Conservation (phyloP, 2,113 vertebrate species). For the Hippocampus barbouri region DNA sequence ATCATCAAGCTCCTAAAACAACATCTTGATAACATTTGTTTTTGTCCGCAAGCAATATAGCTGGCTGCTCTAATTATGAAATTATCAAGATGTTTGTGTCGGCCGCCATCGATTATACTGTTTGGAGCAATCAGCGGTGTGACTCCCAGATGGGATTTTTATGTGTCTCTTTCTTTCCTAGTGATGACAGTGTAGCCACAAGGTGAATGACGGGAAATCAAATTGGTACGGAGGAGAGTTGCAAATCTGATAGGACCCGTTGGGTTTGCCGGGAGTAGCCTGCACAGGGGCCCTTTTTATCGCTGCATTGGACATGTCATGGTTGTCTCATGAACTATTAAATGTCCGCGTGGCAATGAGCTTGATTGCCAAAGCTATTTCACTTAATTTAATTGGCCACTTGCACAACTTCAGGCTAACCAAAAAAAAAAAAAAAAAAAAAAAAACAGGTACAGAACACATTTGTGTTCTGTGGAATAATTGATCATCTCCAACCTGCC, state of each 20-base stretch:
- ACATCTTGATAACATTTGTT: neutral
- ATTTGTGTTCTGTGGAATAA: neutral
- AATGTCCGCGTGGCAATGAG: neutral
- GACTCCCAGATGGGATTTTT: neutral
- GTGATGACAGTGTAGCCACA: conserved; percentile 2
- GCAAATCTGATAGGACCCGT: conserved; percentile 1
- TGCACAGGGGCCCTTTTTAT: conserved; percentile 30
- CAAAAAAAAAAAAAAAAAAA: neutral
- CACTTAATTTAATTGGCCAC: neutral
- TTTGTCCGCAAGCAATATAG: neutral
- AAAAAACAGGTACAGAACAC: too few relatives aligned
- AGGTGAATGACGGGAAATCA: conserved; percentile 19
- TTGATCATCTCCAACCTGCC: neutral
- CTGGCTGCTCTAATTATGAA: neutral
- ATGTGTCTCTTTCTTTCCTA: neutral
- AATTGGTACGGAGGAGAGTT: conserved; percentile 21
- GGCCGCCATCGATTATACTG: neutral
- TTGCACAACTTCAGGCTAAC: neutral
- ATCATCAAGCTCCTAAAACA: too few relatives aligned
- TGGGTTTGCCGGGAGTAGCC: conserved; percentile 15
- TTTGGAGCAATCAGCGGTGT: neutral
- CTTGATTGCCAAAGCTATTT: neutral
- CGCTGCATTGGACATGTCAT: conserved; percentile 23
- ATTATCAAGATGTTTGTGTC: neutral
- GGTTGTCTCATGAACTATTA: neutral